Base-by-base conservation (phyloP, 1,140 invertebrate species). In the Daktulosphaira vitifoliae region DNA sequence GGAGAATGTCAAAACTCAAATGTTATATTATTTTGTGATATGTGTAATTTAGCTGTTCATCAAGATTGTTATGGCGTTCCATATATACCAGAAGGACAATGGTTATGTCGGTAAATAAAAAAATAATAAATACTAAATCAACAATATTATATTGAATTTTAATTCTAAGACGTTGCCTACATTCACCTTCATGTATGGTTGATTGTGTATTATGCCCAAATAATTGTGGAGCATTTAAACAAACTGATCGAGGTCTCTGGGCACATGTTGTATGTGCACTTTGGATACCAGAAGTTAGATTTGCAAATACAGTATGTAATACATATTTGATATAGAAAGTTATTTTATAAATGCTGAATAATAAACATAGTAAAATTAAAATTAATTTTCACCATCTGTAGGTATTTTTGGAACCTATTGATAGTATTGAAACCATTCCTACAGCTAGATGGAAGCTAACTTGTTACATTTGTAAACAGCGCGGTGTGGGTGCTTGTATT, bases 51-150 rank as follows among this genome's bases (percentile, higher is more conserved):
- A 26, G 93, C 96, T 18, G 96, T 99, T 18, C 95, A 98, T 78
- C 96, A 98, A 76, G 96, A 99, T 77, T 99, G 96, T 74, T 99
- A 99, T 77, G 96, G 96, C 51, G 95, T 97, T 7, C 96, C 96
- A 16, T 98, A 98, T 73, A 98, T 99, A 72, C 96, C 96, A 1
- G 96, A 98, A 76, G 96, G 96, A 18, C 95, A 98, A 74, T 99
- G 96, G 96, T 77, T 98, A 15, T 99, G 96, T 76, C 81, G 96
- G 71, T 71, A 52, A 64, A 22, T 66, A 11, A 15, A 51, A 15
- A 29, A 25, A 29, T 48, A 51, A 20, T 20, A 11, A 22, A 51
- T 22, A 33, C 18, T 18, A 20, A 25, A 26, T 29, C 8, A 15
- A 20, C 25, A 51, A 37, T 56, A 7, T 11, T 44, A 25, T 67